phyloP scores from a whole-genome alignment of 2,797 vertebrate genomes.

The Notolepis coatsorum region DNA sequence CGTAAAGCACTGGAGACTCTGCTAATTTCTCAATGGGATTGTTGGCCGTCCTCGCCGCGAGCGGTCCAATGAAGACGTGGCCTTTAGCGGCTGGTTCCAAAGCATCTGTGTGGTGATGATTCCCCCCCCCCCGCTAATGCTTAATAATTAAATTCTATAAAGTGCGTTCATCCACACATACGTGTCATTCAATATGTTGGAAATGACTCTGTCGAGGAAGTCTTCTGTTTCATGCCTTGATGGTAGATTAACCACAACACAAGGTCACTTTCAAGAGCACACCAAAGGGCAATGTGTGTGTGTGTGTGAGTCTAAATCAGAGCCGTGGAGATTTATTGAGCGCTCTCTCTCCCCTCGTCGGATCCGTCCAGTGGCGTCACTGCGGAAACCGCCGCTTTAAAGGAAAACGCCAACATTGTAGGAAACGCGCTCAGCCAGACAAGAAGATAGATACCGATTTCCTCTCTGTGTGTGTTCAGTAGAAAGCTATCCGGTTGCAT shows the following conservation, averaged over 20 bases:
- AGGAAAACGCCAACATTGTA: too few species aligned
- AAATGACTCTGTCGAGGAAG: constrained; percentile 45
- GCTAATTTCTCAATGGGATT: constrained; percentile 82
- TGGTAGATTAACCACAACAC: constrained; percentile 40
- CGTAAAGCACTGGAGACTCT: constrained; percentile 69
- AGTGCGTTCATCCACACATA: constrained; percentile 39
- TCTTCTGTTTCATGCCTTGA: constrained; percentile 57
- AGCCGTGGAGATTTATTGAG: constrained; percentile 73
- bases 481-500: too few species aligned
- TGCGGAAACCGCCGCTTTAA: neutral
- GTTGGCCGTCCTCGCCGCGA: constrained; percentile 73
- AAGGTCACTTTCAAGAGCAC: constrained; percentile 63
- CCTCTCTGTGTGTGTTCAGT: too few species aligned
- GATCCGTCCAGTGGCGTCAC: constrained; percentile 55
- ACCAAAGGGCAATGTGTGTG: constrained; percentile 38
- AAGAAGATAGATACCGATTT: too few species aligned
- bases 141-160: constrained; percentile 59
- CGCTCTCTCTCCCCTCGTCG: constrained; percentile 55
- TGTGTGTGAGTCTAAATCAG: constrained; percentile 64
- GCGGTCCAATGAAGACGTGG: constrained; percentile 44
- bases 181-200: constrained; percentile 55
- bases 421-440: too few species aligned
- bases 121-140: too few species aligned
- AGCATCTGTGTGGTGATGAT: constrained; percentile 51
- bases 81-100: constrained; percentile 38